These are phyloP conservation scores for Xiphorhynchus erythropygius DNA, from an alignment of 2,797 vertebrate genomes.

Conservation along the genomic window DNA sequence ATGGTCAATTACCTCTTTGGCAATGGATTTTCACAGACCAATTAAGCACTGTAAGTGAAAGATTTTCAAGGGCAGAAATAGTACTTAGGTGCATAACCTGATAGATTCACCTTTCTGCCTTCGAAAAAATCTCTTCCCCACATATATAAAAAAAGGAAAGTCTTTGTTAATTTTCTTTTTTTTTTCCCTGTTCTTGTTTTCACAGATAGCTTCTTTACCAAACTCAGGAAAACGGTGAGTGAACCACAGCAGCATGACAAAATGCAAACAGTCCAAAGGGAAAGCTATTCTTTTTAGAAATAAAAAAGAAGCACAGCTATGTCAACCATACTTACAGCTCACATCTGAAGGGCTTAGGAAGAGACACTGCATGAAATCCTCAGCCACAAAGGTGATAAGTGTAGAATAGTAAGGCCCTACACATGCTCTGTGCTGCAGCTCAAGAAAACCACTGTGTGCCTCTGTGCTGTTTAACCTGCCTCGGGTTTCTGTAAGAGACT, in stretches of 20 bases:
- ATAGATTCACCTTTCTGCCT: not conserved
- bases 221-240: not conserved
- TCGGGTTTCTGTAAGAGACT: not conserved
- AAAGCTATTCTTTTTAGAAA: not conserved
- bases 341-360: not conserved
- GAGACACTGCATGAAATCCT: not conserved
- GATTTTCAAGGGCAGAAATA: conserved; percentile 32
- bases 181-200: not conserved
- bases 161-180: not conserved
- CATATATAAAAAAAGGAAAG: not conserved
- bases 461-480: not conserved
- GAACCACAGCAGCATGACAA: not conserved
- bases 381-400: not conserved
- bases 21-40: not conserved
- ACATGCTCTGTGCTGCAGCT: not conserved
- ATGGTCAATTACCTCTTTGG: conserved; percentile 32
- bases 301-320: not conserved
- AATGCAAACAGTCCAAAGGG: not conserved
- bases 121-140: not conserved
- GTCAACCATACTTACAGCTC: not conserved
- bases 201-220: not conserved
- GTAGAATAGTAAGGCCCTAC: not conserved
- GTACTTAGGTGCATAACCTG: not conserved
- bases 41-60: conserved; percentile 3
- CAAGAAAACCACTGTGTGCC: not conserved